These are phyloP conservation scores for Pristionchus japonicus DNA, from an alignment of 2,888 invertebrate genomes.

Conservation along the genomic window DNA sequence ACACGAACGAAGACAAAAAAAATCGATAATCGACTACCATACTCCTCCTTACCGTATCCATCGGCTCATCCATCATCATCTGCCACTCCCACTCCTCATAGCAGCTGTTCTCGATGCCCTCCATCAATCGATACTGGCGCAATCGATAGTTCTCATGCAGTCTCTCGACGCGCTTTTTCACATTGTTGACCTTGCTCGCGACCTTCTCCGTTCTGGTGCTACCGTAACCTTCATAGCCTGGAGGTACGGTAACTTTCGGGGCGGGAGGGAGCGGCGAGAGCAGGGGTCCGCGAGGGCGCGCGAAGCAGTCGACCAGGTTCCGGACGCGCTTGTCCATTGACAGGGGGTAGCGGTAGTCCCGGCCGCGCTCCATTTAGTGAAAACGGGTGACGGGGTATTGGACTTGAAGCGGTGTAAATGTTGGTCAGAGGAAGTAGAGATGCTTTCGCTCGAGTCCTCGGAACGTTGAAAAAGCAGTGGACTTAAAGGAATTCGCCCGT, in stretches of 20 bases:
- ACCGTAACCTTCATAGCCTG: neutral
- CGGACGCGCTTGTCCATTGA: too few species aligned
- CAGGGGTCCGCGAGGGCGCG: neutral
- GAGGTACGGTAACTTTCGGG: neutral
- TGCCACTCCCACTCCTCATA: conserved; percentile 29
- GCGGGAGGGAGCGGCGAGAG: neutral
- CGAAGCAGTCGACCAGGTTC: neutral
- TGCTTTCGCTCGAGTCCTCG: neutral
- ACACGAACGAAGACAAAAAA: neutral
- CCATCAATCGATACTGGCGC: conserved; percentile 35
- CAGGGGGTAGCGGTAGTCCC: neutral
- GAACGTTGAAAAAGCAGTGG: neutral
- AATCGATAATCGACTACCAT: neutral
- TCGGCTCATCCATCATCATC: neutral
- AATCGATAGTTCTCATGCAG: conserved; percentile 40
- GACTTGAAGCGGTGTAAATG: too few species aligned
- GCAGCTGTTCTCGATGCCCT: neutral
- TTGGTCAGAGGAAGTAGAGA: neutral
- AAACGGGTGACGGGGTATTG: neutral
- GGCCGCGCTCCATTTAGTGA: neutral
- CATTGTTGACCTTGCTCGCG: neutral
- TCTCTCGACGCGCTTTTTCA: neutral
- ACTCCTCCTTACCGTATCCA: neutral
- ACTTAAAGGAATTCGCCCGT: too few species aligned
- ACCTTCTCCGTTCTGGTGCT: neutral